Conservation (phyloP, 2,113 vertebrate genomes). For the Columbina picui region DNA sequence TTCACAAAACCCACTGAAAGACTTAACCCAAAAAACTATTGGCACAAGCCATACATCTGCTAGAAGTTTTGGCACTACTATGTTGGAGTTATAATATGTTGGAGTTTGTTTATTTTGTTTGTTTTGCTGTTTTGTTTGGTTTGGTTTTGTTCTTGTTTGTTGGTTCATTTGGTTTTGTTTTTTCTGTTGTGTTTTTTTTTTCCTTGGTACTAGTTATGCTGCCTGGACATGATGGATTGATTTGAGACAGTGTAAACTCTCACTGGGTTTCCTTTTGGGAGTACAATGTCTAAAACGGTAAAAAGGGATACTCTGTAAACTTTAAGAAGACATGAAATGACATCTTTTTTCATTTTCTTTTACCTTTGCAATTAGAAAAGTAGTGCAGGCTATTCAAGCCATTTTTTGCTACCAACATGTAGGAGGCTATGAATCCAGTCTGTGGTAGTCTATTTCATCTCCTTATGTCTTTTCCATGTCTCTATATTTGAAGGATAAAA, state of each 20-base stretch:
- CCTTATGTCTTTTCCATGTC: background rate
- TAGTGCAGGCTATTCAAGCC: background rate
- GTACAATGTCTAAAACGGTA: background rate
- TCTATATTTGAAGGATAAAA: background rate
- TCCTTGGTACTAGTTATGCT: background rate
- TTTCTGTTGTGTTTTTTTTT: background rate
- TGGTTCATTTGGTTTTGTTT: too few relatives aligned
- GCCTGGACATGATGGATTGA: background rate
- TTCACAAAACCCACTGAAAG: background rate
- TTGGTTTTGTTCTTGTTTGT: background rate
- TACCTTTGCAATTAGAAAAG: background rate
- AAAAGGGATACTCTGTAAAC: background rate
- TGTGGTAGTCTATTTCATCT: background rate
- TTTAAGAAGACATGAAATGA: background rate
- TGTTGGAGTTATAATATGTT: background rate
- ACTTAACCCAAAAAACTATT: background rate
- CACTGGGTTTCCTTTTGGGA: background rate
- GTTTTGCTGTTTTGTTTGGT: background rate
- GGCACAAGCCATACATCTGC: background rate
- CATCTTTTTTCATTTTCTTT: background rate
- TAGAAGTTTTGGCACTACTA: background rate
- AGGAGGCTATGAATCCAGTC: background rate
- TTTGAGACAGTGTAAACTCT: background rate
- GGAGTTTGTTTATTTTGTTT: accelerated
- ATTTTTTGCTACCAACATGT: background rate